A percentile compares a stretch with the other conserved stretches of the same genome.
These are phyloP conservation scores for Labeo rohita DNA, from an alignment of 2,113 vertebrate species.

Conservation along the genomic window DNA sequence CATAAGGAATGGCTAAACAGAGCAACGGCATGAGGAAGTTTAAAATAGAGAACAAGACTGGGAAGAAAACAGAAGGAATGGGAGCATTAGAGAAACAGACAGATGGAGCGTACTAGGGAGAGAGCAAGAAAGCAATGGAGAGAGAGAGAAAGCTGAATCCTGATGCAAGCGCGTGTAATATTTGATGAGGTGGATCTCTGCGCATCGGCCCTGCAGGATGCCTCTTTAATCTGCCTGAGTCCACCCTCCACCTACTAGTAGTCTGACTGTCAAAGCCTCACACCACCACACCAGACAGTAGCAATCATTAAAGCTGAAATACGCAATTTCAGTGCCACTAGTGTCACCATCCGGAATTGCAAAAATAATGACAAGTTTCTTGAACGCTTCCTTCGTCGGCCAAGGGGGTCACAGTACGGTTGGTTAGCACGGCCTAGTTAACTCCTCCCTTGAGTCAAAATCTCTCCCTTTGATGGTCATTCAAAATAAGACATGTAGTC, in stretches of 20 bases:
- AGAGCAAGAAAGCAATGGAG: no score
- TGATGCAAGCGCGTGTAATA: slow-evolving; percentile 74
- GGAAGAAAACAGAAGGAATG: background rate
- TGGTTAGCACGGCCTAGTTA: background rate
- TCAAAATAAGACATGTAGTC: background rate
- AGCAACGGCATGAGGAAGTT: background rate
- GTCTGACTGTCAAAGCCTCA: background rate
- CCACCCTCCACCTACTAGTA: background rate
- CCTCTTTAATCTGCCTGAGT: slow-evolving; percentile 21
- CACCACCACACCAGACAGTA: background rate
- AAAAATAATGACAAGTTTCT: background rate
- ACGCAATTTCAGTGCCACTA: background rate
- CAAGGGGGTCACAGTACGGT: background rate
- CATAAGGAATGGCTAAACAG: background rate
- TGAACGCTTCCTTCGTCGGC: background rate
- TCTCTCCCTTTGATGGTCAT: background rate
- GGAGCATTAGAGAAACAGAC: slow-evolving; percentile 16
- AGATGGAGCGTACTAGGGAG: background rate
- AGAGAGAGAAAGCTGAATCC: slow-evolving; percentile 28
- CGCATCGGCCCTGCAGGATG: slow-evolving; percentile 34
- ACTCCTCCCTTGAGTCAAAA: background rate
- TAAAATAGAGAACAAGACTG: background rate
- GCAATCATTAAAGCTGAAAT: background rate
- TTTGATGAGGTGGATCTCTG: slow-evolving; percentile 49
- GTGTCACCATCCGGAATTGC: background rate